Base-by-base conservation (phyloP, 2,797 vertebrate species). In the Molossus alvarezi region DNA sequence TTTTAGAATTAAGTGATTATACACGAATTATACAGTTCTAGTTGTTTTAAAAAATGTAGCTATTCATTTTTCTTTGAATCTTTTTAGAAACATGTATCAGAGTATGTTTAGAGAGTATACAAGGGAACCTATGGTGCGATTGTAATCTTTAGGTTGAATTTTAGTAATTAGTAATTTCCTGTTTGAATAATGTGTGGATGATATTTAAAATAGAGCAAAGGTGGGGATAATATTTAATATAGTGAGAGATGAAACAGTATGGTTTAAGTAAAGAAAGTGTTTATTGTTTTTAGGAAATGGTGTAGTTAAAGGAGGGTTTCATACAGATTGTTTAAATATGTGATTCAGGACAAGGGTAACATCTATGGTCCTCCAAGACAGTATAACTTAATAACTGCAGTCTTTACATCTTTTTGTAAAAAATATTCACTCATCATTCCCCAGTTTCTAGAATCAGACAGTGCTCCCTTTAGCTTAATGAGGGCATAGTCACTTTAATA, bases 131-230 rank as follows among this genome's bases (percentile, higher is more conserved):
- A 72, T 9, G 84, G 11, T 51, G 25, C 67, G 21, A 64, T 62
- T 14, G 51, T 84, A 88, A 62, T 80, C 79, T 88, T 89, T 88
- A 62, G 48, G 25, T 62, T 84, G 23, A n/a, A 6, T 84, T 80
- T 84, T 91, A 55, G 23, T 91, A 9, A 85, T 81, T 67, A 37
- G 41, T 23, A 67, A 75, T 8, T 55, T 87, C 37, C 57, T 37
- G 2, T 62, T 69, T 55, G 64, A 37, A 79, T 79, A n/a, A 84
- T 69, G 41, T 27, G 3, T 81, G 21, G 20, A 23, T 71, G 11
- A 2, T 11, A 75, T 62, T 89, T 89, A 86, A 29, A 45, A 13
- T 3, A 90, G 18, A 86, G 23, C n/a, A 60, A 71, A 71, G 6
- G 5, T 58, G 37, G 25, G 13, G 37, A 29, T 18, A 27, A 53